Base-by-base conservation (phyloP, 2,113 vertebrate species). In the Psophia crepitans region DNA sequence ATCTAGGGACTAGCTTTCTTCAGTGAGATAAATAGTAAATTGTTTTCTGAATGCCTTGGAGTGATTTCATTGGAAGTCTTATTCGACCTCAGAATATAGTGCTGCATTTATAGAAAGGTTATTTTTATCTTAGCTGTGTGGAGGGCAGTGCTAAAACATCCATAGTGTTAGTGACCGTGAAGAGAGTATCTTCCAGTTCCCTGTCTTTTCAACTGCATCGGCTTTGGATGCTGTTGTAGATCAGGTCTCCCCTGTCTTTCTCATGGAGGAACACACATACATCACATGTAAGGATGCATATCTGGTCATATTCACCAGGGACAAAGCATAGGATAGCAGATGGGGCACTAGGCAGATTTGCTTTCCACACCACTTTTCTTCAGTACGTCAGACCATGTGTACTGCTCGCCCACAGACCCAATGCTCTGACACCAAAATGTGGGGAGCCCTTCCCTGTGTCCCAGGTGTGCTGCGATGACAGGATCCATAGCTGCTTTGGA, bases 111-210 rank as follows among this genome's bases (percentile, higher is more conserved):
- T 91, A 89, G 93, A 80, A 94, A 76, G 44, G 71, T 69, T 89
- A 93, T 97, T 92, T 96, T 96, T 93, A n/a, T 92, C 94, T 92
- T 35, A 70, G 85, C 77, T 95, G 43, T 91, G 87, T 54, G 37
- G 43, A 93, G 56, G 75, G 43, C 14, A 78, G 68, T 92, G 83
- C 70, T 92, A 53, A 91, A 95, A 32, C 61, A 76, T 74, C 54
- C 69, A 41, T 44, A 68, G 65, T 92, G 46, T 88, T 91, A 76
- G 56, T 74, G 49, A 30, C 53, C 1, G 0, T 66, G n/a, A 90
- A 80, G 44, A 54, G 27, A 84, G 23, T 58, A 44, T 57, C 79
- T 87, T 86, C 44, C 51, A 75, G 27, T 41, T 73, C 44, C 65
- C 22, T 53, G 27, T 77, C 73, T 60, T 83, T 80, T 65, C 49